A percentile compares a stretch with the other conserved stretches of the same genome.
phyloP scores from a whole-genome alignment of 2,797 vertebrate species.

The Bradypus variegatus region DNA sequence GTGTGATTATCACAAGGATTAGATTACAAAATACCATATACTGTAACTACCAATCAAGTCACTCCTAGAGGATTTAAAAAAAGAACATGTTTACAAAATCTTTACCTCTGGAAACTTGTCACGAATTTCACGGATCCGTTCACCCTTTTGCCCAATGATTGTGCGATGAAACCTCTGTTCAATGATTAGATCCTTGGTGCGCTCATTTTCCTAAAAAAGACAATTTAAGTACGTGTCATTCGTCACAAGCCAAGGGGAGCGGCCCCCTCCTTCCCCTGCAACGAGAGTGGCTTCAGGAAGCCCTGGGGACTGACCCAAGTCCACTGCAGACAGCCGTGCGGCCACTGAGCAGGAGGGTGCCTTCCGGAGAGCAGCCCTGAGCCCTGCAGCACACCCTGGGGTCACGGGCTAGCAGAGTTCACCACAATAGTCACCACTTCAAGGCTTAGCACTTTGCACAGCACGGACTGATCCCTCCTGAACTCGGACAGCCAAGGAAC shows the following conservation, averaged over 20 bases:
- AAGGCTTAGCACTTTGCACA: too few relatives aligned
- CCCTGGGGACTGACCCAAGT: not conserved
- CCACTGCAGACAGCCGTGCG: not conserved
- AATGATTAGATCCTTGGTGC: constrained; percentile 98
- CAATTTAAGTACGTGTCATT: accelerated
- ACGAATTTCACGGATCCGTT: constrained; percentile 95
- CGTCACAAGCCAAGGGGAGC: not conserved
- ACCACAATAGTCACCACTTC: not conserved
- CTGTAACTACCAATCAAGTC: too few relatives aligned
- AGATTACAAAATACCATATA: too few relatives aligned
- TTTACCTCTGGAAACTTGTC: constrained; percentile 97
- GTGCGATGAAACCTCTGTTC: constrained; percentile 98
- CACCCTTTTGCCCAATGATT: constrained; percentile 98
- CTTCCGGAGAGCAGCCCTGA: too few relatives aligned
- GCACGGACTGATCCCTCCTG: not conserved
- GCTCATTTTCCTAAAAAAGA: constrained; percentile 91
- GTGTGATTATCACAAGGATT: too few relatives aligned
- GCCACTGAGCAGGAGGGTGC: not conserved
- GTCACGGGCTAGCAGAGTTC: not conserved
- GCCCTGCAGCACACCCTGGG: not conserved
- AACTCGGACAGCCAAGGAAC: accelerated
- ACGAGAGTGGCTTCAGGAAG: not conserved
- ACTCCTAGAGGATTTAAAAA: not conserved
- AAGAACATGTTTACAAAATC: not conserved
- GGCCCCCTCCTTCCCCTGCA: too few relatives aligned